Conservation (phyloP, 2,797 vertebrate species). For the Falco biarmicus region DNA sequence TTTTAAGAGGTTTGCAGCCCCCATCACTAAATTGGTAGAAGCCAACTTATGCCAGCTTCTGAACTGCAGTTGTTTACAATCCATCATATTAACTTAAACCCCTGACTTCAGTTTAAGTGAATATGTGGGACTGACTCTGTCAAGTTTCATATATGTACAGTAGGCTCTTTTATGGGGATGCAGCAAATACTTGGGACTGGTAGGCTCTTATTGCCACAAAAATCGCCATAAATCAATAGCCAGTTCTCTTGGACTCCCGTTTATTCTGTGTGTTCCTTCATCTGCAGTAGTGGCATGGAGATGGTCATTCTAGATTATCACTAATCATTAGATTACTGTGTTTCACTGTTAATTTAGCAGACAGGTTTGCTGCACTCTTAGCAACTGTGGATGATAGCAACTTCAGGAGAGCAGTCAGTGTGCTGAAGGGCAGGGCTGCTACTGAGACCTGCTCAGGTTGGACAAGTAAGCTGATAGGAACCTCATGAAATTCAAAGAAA, state of each 20-base stretch:
- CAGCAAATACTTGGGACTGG: background rate
- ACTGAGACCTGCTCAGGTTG: background rate
- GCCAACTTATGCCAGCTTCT: background rate
- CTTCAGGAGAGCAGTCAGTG: background rate
- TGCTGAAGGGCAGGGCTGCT: background rate
- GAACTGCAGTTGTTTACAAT: conserved; percentile 8
- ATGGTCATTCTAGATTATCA: background rate
- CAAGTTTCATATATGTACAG: background rate
- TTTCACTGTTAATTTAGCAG: background rate
- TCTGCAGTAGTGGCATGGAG: background rate
- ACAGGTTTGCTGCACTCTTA: background rate
- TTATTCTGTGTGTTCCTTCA: background rate
- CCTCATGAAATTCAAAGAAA: background rate
- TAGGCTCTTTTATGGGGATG: background rate
- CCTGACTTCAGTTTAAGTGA: background rate
- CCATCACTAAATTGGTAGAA: background rate
- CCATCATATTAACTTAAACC: background rate
- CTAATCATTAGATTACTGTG: background rate
- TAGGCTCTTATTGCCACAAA: background rate
- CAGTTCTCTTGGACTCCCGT: background rate
- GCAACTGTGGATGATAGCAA: background rate
- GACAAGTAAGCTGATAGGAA: background rate
- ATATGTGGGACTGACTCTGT: background rate
- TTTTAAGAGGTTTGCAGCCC: conserved; percentile 13
- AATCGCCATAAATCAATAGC: background rate